phyloP scores from a whole-genome alignment of 1,140 invertebrate genomes.

The Temnothorax longispinosus region DNA sequence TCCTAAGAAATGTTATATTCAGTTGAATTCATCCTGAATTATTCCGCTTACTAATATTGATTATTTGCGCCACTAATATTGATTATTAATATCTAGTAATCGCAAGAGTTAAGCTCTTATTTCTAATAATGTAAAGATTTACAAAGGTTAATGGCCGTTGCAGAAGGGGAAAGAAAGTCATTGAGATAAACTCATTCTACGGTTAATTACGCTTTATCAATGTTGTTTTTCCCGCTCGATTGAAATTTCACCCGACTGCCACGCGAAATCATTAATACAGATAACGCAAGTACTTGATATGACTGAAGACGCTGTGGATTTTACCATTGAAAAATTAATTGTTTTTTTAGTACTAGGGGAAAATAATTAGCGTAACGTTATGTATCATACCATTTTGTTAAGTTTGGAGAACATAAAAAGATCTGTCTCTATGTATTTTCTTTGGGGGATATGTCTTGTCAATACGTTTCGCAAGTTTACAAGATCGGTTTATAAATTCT shows the following conservation, averaged over 20 bases:
- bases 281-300: background rate
- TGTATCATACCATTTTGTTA: background rate
- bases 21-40: background rate
- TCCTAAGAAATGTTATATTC: background rate
- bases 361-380: background rate
- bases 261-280: slow-evolving; percentile 26
- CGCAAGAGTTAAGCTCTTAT: background rate
- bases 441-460: background rate
- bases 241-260: slow-evolving; percentile 16
- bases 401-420: background rate
- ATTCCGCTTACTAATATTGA: background rate
- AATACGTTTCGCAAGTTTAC: background rate
- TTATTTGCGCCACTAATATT: background rate
- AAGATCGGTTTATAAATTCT: slow-evolving; percentile 4
- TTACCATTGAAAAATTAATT: background rate
- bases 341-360: no score
- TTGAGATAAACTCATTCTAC: slow-evolving; percentile 17
- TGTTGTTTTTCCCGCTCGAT: slow-evolving; percentile 26
- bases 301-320: background rate
- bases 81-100: background rate
- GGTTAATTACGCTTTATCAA: slow-evolving; percentile 34
- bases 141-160: slow-evolving; percentile 13
- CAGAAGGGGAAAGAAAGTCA: slow-evolving; percentile 13
- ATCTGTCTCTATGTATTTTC: background rate
- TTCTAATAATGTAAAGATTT: background rate